These are phyloP conservation scores for Hyposoter dolosus DNA, from an alignment of 2,888 invertebrate species.

Conservation along the genomic window DNA sequence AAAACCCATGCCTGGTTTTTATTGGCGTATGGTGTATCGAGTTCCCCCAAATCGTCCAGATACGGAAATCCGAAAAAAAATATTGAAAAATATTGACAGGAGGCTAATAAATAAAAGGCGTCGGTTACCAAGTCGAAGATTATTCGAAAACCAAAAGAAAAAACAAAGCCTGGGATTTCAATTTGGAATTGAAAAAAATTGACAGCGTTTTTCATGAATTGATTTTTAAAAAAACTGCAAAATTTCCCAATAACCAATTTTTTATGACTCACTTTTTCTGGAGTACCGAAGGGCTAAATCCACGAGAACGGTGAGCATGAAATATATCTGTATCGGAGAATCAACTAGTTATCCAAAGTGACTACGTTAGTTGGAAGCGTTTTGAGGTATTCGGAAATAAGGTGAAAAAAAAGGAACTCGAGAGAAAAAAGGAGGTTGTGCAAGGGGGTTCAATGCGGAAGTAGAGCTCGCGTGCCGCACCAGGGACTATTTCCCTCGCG, in stretches of 20 bases:
- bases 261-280: too few species aligned
- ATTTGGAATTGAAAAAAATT: too few species aligned
- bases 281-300: too few species aligned
- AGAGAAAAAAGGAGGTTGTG: slow-evolving; percentile 27
- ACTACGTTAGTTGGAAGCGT: slow-evolving; percentile 40
- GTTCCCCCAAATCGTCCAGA: neutral
- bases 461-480: slow-evolving; percentile 65
- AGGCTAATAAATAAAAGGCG: too few species aligned
- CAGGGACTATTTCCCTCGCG: slow-evolving; percentile 45
- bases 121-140: too few species aligned
- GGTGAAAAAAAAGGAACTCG: slow-evolving; percentile 34
- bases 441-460: slow-evolving; percentile 56
- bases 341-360: slow-evolving; percentile 45
- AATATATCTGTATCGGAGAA: slow-evolving; percentile 16
- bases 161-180: too few species aligned
- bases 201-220: too few species aligned
- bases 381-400: slow-evolving; percentile 52
- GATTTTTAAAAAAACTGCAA: too few species aligned
- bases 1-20: neutral
- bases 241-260: too few species aligned
- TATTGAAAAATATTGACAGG: too few species aligned
- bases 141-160: too few species aligned
- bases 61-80: neutral
- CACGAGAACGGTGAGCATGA: neutral
- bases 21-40: neutral